These are phyloP conservation scores for Parnassius glacialis DNA, from an alignment of 2,888 invertebrate species.

Conservation along the genomic window DNA sequence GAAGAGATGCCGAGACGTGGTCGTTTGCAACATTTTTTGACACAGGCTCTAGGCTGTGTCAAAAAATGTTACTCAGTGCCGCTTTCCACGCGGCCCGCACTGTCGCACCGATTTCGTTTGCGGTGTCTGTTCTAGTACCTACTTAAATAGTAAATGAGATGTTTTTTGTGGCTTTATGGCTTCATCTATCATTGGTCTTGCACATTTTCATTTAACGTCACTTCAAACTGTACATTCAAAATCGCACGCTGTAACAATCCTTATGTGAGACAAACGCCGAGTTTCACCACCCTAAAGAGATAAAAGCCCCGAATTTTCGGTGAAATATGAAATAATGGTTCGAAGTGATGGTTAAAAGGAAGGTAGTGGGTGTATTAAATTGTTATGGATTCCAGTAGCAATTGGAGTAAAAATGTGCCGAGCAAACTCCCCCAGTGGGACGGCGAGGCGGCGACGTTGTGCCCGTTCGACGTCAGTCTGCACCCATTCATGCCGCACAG, in stretches of 20 bases:
- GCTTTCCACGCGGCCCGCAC: no score
- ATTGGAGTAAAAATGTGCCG: conserved; percentile 68
- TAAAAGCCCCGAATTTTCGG: neutral
- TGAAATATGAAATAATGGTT: conserved; percentile 2
- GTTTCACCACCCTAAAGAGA: neutral
- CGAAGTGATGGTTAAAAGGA: conserved; percentile 19
- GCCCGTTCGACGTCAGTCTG: conserved; percentile 58
- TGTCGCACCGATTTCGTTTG: no score
- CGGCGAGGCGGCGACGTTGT: conserved; percentile 67
- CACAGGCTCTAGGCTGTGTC: no score
- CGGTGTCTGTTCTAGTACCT: no score
- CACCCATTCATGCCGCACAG: conserved; percentile 54
- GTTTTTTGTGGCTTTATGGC: neutral
- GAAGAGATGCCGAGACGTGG: no score
- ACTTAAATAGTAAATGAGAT: no score
- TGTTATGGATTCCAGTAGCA: conserved; percentile 71
- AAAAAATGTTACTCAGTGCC: no score
- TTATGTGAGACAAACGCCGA: neutral
- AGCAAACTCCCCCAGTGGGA: conserved; percentile 73
- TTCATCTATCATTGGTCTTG: neutral
- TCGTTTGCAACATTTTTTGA: no score
- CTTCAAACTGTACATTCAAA: conserved; percentile 20
- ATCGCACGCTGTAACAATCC: no score
- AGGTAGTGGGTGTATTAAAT: conserved; percentile 34
- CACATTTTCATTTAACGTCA: conserved; percentile 16